Percentiles rank a stretch among this genome's conserved stretches.
phyloP scores from a whole-genome alignment of 2,888 invertebrate species.

The Brachyptera risi region DNA sequence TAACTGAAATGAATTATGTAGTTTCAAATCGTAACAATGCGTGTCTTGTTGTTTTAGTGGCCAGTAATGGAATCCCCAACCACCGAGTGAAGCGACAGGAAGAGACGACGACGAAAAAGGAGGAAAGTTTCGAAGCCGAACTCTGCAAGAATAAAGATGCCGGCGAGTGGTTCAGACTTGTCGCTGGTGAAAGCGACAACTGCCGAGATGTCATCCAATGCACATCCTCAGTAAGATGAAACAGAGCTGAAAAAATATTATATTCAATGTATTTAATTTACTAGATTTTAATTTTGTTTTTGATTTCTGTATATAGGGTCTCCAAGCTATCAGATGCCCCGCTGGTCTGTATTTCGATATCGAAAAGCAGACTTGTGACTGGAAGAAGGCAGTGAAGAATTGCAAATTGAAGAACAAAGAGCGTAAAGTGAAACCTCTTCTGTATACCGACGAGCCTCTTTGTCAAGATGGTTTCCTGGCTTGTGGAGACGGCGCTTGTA shows the following conservation, averaged over 20 bases:
- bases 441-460: conserved; percentile 85
- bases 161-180: conserved; percentile 90
- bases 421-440: conserved; percentile 77
- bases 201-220: conserved; percentile 94
- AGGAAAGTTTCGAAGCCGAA: conserved; percentile 83
- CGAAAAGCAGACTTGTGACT: conserved; percentile 92
- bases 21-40: too few species aligned
- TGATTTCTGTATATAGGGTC: conserved; percentile 63
- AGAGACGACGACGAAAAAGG: conserved; percentile 63
- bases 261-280: conserved; percentile 10
- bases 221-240: conserved; percentile 75
- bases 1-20: too few species aligned
- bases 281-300: conserved; percentile 24
- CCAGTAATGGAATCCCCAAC: conserved; percentile 11
- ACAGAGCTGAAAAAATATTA: conserved; percentile 1
- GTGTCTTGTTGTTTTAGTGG: conserved; percentile 23
- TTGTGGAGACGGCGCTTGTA: conserved; percentile 82
- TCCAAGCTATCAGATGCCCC: conserved; percentile 89
- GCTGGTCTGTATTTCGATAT: conserved; percentile 91
- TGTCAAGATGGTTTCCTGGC: conserved; percentile 80
- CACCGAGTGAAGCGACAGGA: conserved; percentile 48
- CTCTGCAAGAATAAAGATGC: conserved; percentile 93
- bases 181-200: conserved; percentile 84
- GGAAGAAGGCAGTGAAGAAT: conserved; percentile 91
- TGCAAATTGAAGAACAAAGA: conserved; percentile 88